Conservation (phyloP, 2,797 vertebrate species). For the Manis crassicaudata region DNA sequence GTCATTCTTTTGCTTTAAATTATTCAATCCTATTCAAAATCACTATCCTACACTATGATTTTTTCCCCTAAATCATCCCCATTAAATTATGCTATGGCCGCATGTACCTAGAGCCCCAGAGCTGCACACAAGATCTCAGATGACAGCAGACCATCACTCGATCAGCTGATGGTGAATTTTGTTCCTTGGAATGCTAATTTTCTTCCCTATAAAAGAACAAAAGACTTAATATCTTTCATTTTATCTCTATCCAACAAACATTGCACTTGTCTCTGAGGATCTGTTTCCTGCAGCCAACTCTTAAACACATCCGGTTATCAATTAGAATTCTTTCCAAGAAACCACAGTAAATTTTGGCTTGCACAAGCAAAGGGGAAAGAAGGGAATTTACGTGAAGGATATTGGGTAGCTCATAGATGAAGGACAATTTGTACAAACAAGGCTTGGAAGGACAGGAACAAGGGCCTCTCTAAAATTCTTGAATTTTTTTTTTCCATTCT, state of each 20-base stretch:
- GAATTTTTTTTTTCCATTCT: neutral
- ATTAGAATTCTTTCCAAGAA: neutral
- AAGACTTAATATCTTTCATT: neutral
- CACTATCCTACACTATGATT: neutral
- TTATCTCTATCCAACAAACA: slow-evolving; percentile 17
- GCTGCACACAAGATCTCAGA: neutral
- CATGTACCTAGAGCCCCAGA: neutral
- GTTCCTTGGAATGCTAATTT: neutral
- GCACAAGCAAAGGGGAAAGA: neutral
- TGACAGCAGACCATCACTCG: neutral
- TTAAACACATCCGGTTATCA: neutral
- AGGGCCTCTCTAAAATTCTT: neutral
- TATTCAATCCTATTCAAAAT: neutral
- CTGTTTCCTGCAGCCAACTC: neutral
- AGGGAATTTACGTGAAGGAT: neutral
- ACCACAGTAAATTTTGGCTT: neutral
- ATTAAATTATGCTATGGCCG: neutral
- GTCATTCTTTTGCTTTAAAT: neutral
- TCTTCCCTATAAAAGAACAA: neutral
- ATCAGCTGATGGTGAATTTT: neutral
- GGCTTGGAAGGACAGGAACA: neutral
- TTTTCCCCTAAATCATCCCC: neutral
- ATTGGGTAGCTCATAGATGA: neutral
- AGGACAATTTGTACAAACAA: neutral
- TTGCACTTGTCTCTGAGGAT: neutral